These are phyloP conservation scores for Diabrotica virgifera DNA, from an alignment of 1,140 invertebrate genomes.

Conservation along the genomic window DNA sequence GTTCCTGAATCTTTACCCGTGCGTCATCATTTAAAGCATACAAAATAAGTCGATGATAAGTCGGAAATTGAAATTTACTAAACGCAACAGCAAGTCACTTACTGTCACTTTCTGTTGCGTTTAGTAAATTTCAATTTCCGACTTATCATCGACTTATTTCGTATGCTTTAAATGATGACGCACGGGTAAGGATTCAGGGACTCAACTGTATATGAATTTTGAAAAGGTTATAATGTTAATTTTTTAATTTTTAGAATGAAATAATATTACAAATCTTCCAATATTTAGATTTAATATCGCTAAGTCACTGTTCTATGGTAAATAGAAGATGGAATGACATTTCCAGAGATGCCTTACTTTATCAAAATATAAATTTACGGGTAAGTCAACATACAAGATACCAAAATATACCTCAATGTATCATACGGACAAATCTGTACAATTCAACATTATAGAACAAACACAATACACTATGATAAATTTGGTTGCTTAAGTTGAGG, in stretches of 20 bases:
- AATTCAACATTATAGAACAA: not conserved
- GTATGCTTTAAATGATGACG: too few species aligned
- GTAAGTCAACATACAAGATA: constrained; percentile 50
- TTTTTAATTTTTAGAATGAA: constrained; percentile 47
- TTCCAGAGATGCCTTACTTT: constrained; percentile 72
- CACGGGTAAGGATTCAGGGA: too few species aligned
- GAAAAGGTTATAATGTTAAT: not conserved
- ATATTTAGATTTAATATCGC: constrained; percentile 74
- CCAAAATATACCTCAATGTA: not conserved
- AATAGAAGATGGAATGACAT: constrained; percentile 72
- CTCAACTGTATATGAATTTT: not conserved
- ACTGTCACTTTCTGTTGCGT: too few species aligned
- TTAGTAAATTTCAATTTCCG: too few species aligned
- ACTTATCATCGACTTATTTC: too few species aligned
- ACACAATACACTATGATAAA: not conserved
- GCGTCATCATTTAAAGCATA: too few species aligned
- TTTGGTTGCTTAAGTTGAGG: not conserved
- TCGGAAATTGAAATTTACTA: too few species aligned
- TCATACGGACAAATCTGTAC: not conserved
- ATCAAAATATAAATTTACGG: constrained; percentile 75
- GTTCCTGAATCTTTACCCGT: too few species aligned
- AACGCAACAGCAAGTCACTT: too few species aligned
- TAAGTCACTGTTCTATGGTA: constrained; percentile 72
- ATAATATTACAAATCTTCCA: constrained; percentile 68
- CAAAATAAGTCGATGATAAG: too few species aligned